These are phyloP conservation scores for Holcopasites calliopsidis DNA, from an alignment of 1,140 invertebrate species.

Conservation along the genomic window DNA sequence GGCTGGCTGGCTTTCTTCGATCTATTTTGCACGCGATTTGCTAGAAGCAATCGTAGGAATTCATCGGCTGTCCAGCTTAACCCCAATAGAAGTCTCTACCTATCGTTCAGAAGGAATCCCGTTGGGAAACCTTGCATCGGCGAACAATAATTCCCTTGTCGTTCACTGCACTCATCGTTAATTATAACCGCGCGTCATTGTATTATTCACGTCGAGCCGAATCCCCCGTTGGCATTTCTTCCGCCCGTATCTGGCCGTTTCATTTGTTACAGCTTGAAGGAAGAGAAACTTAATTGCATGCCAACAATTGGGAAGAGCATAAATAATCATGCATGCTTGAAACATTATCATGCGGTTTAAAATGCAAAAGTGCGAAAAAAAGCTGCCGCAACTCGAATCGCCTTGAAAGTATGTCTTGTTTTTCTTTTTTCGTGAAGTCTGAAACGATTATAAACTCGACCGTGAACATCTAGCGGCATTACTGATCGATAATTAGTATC, in stretches of 20 bases:
- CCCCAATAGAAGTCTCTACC: slow-evolving; percentile 1
- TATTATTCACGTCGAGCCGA: background rate
- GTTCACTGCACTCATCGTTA: slow-evolving; percentile 11
- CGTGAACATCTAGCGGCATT: background rate
- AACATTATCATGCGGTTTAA: too few species aligned
- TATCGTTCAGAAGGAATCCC: slow-evolving; percentile 15
- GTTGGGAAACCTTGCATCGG: background rate
- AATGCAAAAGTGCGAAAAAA: too few species aligned
- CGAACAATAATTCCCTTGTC: slow-evolving; percentile 24
- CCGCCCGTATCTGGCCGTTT: background rate
- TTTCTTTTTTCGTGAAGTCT: background rate
- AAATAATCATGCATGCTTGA: too few species aligned
- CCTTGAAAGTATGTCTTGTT: too few species aligned
- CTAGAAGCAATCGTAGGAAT: slow-evolving; percentile 15
- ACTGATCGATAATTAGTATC: background rate
- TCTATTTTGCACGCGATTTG: background rate
- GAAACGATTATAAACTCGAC: background rate
- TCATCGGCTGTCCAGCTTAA: slow-evolving; percentile 4
- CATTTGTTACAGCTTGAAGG: too few species aligned
- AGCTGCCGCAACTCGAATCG: too few species aligned
- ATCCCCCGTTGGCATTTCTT: background rate
- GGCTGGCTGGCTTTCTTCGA: background rate
- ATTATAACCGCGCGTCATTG: slow-evolving; percentile 22
- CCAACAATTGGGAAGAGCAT: too few species aligned
- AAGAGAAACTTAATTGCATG: background rate